Conservation (phyloP, 2,888 invertebrate genomes). For the Resseliella maxima region DNA sequence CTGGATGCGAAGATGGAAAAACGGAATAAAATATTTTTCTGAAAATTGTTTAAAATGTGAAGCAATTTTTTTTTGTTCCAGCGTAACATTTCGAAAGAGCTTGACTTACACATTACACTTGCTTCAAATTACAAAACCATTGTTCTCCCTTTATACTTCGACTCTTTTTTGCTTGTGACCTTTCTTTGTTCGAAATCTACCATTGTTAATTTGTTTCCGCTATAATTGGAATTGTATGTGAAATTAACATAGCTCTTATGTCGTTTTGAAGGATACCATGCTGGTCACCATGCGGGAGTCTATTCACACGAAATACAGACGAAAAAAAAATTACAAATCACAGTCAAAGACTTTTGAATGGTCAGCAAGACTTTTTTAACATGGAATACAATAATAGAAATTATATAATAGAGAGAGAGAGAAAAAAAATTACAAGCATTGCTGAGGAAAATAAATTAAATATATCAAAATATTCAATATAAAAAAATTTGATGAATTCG, state of each 20-base stretch:
- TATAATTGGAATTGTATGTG: not conserved
- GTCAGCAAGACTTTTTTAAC: not conserved
- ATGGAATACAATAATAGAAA: too few relatives aligned
- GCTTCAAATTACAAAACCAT: constrained; percentile 42
- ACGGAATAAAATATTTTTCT: constrained; percentile 24
- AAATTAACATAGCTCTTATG: constrained; percentile 21
- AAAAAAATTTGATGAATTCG: not conserved
- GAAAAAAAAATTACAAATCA: too few relatives aligned
- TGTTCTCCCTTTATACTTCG: not conserved
- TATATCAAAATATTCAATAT: not conserved
- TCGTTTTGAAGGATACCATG: not conserved
- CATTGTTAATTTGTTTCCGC: constrained; percentile 49
- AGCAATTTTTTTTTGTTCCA: not conserved
- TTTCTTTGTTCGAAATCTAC: constrained; percentile 2
- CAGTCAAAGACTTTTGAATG: too few relatives aligned
- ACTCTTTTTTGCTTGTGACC: constrained; percentile 9
- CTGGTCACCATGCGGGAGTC: not conserved
- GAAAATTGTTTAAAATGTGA: constrained; percentile 30
- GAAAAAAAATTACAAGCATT: not conserved
- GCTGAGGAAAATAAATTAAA: constrained; percentile 6
- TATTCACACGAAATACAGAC: not conserved
- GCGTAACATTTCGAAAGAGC: not conserved
- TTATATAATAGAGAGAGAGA: too few relatives aligned
- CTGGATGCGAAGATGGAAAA: not conserved
- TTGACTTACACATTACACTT: constrained; percentile 7